A percentile compares a stretch with the other conserved stretches of the same genome.
Evolutionary conservation across 2,797 vertebrate genomes (phyloP).

Genomic region (Sarcophilus harrisii): DNA sequence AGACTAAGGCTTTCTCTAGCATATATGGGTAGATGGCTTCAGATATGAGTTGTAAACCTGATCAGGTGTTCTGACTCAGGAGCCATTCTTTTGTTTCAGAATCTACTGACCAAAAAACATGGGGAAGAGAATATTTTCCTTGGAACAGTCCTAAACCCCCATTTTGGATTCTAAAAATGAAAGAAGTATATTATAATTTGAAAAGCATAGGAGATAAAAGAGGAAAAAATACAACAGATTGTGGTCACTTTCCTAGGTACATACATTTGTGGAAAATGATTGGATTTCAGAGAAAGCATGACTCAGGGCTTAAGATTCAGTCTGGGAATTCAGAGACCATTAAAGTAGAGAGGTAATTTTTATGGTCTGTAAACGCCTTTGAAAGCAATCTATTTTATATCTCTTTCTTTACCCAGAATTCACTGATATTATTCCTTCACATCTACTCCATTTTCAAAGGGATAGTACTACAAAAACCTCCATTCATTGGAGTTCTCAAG

Average conservation of each 20-base stretch:
- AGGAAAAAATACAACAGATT: slow-evolving; percentile 7
- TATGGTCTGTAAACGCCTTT: not conserved
- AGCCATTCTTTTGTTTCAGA: not conserved
- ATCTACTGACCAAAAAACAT: not conserved
- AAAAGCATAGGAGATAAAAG: slow-evolving; percentile 28
- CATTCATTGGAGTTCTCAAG: not conserved
- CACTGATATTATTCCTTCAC: slow-evolving; percentile 19
- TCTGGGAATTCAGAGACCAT: not conserved
- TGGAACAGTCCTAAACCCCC: not conserved
- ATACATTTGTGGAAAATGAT: not conserved
- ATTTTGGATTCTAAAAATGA: not conserved
- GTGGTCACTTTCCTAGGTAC: not conserved
- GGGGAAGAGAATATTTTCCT: not conserved
- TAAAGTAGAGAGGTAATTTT: not conserved
- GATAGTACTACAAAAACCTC: not conserved
- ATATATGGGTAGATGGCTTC: not conserved
- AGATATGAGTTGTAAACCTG: not conserved
- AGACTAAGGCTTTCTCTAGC: not conserved
- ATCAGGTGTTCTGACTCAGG: not conserved
- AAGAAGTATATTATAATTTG: not conserved
- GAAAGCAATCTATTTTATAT: not conserved
- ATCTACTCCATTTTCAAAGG: slow-evolving; percentile 30
- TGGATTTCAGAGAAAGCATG: not conserved
- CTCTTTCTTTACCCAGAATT: not conserved
- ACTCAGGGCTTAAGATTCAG: not conserved